Evolutionary conservation across 2,113 vertebrate species (phyloP).

Genomic region (Nyctibius bracteatus): DNA sequence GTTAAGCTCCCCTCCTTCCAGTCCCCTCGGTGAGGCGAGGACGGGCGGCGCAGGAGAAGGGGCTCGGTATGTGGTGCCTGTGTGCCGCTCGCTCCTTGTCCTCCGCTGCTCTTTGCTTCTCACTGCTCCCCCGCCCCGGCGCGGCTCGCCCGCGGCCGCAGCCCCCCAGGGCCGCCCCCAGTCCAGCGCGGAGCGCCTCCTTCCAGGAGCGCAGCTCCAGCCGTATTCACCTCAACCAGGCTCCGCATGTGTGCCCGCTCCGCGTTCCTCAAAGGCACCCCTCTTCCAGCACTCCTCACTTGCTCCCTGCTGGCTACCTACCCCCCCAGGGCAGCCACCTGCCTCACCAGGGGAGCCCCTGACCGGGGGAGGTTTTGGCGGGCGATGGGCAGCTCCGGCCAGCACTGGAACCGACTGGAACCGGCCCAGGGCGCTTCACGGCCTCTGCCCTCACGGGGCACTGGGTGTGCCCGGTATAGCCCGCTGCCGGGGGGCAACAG

Average conservation of each 20-base stretch:
- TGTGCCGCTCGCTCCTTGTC: fast-evolving
- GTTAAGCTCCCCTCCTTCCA: not conserved
- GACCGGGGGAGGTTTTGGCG: not conserved
- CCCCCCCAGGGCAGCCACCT: too few species aligned
- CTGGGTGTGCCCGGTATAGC: fast-evolving
- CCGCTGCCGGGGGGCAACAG: fast-evolving
- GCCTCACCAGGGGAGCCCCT: too few species aligned
- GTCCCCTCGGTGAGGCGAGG: fast-evolving
- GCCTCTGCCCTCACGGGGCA: too few species aligned
- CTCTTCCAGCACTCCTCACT: not conserved
- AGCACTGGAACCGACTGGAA: not conserved
- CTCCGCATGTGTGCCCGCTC: fast-evolving
- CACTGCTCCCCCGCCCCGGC: too few species aligned
- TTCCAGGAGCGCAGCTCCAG: not conserved
- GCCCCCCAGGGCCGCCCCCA: too few species aligned
- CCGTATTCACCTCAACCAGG: not conserved
- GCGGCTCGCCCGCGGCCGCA: fast-evolving
- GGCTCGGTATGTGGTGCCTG: fast-evolving
- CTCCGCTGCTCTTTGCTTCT: fast-evolving
- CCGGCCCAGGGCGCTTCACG: not conserved
- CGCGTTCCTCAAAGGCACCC: not conserved
- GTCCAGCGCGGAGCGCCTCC: not conserved
- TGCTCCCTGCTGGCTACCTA: not conserved
- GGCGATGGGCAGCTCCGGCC: not conserved
- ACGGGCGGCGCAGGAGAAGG: fast-evolving